phyloP scores from a whole-genome alignment of 30 jellyfish, hydroid and myxozoan genomes.

The Clytia hemisphaerica region DNA sequence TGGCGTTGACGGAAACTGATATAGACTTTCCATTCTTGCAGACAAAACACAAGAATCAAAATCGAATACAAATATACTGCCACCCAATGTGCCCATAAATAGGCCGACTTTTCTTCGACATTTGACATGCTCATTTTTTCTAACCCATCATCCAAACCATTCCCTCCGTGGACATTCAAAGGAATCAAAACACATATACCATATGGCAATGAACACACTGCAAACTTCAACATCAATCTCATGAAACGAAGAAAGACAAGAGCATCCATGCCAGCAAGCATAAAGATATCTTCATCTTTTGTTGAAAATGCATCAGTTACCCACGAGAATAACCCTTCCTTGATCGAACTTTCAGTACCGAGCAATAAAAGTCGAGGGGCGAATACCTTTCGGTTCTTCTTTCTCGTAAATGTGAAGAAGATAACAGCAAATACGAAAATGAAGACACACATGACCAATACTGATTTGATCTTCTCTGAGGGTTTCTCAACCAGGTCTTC shows the following conservation, averaged over 20 bases:
- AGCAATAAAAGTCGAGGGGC: slow-evolving; percentile 71
- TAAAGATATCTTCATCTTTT: slow-evolving; percentile 72
- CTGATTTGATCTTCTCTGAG: slow-evolving; percentile 52
- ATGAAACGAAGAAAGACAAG: slow-evolving; percentile 64
- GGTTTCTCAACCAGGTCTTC: too few relatives aligned
- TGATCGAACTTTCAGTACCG: slow-evolving; percentile 54
- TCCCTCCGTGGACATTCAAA: slow-evolving; percentile 71
- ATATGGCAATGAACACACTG: slow-evolving; percentile 69
- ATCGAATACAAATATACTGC: slow-evolving; percentile 82
- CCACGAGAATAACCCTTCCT: slow-evolving; percentile 73
- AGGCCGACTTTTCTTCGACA: slow-evolving; percentile 42
- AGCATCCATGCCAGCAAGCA: slow-evolving; percentile 93
- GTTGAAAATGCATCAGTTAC: slow-evolving; percentile 61
- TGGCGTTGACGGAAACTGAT: slow-evolving; percentile 59
- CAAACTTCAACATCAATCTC: slow-evolving; percentile 49
- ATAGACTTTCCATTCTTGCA: slow-evolving; percentile 75
- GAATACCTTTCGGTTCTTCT: slow-evolving; percentile 52
- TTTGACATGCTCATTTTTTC: slow-evolving; percentile 82
- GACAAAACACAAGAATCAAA: slow-evolving; percentile 34
- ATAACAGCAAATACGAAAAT: slow-evolving; percentile 34
- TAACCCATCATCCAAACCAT: slow-evolving; percentile 52
- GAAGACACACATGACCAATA: slow-evolving; percentile 29
- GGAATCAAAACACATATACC: slow-evolving; percentile 83
- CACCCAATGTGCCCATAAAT: slow-evolving; percentile 86
- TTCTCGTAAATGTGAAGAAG: slow-evolving; percentile 63